Evolutionary conservation across 1,140 invertebrate genomes (phyloP), one percentile per base, ranked within the genome.

Genomic region (Sinella curviseta): DNA sequence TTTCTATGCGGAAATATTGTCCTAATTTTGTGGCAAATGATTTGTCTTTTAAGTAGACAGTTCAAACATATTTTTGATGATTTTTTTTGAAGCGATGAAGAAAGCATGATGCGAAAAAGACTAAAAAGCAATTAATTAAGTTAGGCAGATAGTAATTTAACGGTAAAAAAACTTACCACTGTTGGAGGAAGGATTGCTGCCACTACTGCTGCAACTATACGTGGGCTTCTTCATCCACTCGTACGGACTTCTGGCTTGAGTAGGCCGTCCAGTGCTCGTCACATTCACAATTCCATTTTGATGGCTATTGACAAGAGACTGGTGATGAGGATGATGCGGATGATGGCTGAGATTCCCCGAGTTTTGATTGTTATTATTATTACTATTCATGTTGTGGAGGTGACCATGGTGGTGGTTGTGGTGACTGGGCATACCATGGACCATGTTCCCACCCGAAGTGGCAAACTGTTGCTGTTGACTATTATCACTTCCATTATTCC

Each of bases 221-320:
- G 92, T 92, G 0, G 93, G 91, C 86, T 94, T 95, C 85, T 93
- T 95, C 91, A 96, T 95, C 94, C 94, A 96, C 82, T 95, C 94
- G 85, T 91, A 95, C 0, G 94, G 94, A 75, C 92, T 93, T 20
- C 93, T 88, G 20, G 90, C 90, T 1, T 91, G 91, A 8, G 90
- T 88, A 20, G 93, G 93, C 84, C 90, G 87, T 26, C 77, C 4
- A 80, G 36, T 33, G 36, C 57, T 55, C 54, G 36, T 48, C 1
- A 75, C 73, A 75, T 48, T 75, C 16, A 70, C 31, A 70, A 70
- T 70, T 24, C 65, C 65, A 33, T 48, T 75, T 26, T 75, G 33
- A 39, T 39, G 34, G 26, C 33, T 26, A 39, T 24, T 48, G 33
- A 75, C 65, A 3, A 70, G 65, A 33, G 65, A 70, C 65, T 70